Evolutionary conservation across 2,888 invertebrate genomes (phyloP), one percentile per base, ranked within the genome.

Genomic region (Leptura quadrifasciata): DNA sequence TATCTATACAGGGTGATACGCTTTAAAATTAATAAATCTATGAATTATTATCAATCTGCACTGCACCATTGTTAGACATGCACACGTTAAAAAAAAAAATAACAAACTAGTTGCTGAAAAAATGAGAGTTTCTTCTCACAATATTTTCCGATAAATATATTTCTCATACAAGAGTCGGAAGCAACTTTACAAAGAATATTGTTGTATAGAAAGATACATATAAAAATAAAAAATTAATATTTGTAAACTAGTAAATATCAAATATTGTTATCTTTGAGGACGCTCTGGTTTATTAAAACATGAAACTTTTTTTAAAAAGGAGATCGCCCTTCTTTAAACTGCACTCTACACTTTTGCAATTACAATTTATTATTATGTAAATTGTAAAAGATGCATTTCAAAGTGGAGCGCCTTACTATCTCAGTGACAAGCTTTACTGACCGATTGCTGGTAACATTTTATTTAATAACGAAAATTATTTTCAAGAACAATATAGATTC

Each of bases 1-100:
- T 75, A 78, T 76, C 74, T 72, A 72, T 76, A 76, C 72, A 72
- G 77, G 75, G 76, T 74, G 71, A 76, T 65, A 64, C 24, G 20
- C n/a, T 52, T 61, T n/a, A 58, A 39, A 57, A 69, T 58, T 67
- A 65, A 24, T 65, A 65, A 64, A 65, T 0, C 65, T 65, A 65
- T 24, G 2, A 64, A 54, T 67, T 67, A 54, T 67, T 67, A 15
- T 65, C 24, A 47, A 31, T 60, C 35, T 61, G 61, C 18, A 63
- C 39, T 63, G 39, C 39, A 63, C 17, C 63, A 39, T n/a, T 47
- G 47, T 47, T 47, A 47, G n/a, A 47, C 47, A 47, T 39, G 10
- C 47, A 47, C 47, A n/a, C 47, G 5, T n/a, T 47, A 47, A 47
- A 47, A 47, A 47, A 47, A 15, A 15, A 15, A n/a, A n/a, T n/a